Evolutionary conservation across 37 sponge, comb jelly and placozoan genomes (phyloP).

Genomic region (Halisarca cf. caerulea): DNA sequence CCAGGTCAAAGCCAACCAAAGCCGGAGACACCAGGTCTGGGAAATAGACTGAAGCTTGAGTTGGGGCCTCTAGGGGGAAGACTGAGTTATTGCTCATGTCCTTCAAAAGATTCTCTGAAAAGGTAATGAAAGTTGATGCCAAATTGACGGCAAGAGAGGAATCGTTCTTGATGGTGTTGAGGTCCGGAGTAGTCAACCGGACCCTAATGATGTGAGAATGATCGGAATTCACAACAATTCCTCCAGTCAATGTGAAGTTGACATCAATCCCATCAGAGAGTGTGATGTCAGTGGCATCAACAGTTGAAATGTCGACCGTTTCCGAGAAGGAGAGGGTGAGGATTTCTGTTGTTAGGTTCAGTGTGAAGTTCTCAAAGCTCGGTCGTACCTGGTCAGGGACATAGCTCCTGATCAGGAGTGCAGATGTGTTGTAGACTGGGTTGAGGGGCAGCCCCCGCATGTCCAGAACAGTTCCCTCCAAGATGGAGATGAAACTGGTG

Average conservation of each 20-base stretch:
- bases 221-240: conserved; percentile 38
- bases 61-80: conserved; percentile 31
- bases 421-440: conserved; percentile 35
- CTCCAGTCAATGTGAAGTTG: conserved; percentile 71
- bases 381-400: conserved; percentile 56
- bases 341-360: conserved; percentile 65
- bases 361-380: conserved; percentile 33
- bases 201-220: conserved; percentile 46
- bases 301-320: conserved; percentile 62
- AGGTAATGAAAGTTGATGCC: conserved; percentile 48
- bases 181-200: conserved; percentile 58
- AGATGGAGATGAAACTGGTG: conserved; percentile 55
- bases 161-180: conserved; percentile 75
- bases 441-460: conserved; percentile 55
- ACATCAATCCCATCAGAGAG: conserved; percentile 31
- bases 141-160: conserved; percentile 47
- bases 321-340: conserved; percentile 76
- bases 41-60: conserved; percentile 23
- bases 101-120: conserved; percentile 41
- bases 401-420: conserved; percentile 41
- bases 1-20: conserved; percentile 65
- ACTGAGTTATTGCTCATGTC: conserved; percentile 72
- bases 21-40: conserved; percentile 54
- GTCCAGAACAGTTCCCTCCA: conserved; percentile 42
- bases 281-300: conserved; percentile 67